A percentile compares a stretch with the other conserved stretches of the same genome.
phyloP scores from a whole-genome alignment of 2,113 vertebrate genomes.

The Mohoua ochrocephala region DNA sequence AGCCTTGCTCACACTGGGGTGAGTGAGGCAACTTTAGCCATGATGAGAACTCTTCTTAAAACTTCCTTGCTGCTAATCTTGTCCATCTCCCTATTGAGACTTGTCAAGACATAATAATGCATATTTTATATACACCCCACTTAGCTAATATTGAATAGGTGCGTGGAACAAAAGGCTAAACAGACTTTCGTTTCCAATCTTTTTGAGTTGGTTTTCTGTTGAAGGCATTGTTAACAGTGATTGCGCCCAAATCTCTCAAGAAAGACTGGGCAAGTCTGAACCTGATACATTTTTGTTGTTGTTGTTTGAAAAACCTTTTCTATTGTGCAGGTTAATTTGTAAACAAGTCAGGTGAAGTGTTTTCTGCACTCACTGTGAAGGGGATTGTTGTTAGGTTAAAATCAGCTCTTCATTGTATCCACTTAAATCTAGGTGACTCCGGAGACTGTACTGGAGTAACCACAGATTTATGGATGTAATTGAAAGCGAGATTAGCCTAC shows the following conservation, averaged over 20 bases:
- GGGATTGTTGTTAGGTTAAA: neutral
- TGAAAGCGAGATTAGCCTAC: neutral
- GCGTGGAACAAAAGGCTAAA: conserved; percentile 17
- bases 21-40: neutral
- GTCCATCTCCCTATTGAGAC: neutral
- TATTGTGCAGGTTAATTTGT: neutral
- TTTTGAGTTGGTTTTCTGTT: neutral
- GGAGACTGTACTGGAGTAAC: neutral
- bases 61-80: neutral
- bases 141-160: conserved; percentile 21
- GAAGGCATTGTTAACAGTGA: neutral
- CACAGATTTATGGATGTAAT: neutral
- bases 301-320: neutral
- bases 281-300: neutral
- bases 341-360: neutral
- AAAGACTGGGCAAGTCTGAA: neutral
- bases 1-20: neutral
- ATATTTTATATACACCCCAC: neutral
- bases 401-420: neutral
- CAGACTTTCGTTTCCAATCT: neutral
- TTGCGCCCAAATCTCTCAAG: neutral
- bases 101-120: neutral
- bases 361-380: neutral
- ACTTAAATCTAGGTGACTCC: neutral
- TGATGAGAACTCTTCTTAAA: neutral